Evolutionary conservation across 2,113 vertebrate species (phyloP).

Genomic region (Strigops habroptila): DNA sequence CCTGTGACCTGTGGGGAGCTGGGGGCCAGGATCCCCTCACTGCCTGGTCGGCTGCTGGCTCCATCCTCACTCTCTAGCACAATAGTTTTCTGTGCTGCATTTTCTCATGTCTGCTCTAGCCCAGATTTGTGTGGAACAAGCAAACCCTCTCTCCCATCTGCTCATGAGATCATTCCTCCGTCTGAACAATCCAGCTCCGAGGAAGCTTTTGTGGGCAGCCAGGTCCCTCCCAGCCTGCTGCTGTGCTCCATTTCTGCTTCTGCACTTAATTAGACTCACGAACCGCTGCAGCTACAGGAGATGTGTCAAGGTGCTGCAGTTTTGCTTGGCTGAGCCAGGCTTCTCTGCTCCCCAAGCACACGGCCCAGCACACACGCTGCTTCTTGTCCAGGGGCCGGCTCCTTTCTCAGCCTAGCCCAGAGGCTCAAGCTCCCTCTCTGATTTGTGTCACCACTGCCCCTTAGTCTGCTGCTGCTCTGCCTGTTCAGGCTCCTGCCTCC

Average conservation of each 20-base stretch:
- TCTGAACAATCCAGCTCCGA: background rate
- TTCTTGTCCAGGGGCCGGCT: background rate
- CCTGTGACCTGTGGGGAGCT: rapidly evolving
- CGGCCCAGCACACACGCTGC: background rate
- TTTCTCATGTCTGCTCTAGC: slow-evolving; percentile 21
- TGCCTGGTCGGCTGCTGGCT: background rate
- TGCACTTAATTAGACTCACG: background rate
- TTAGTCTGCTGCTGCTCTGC: background rate
- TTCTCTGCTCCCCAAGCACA: background rate
- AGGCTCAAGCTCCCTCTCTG: background rate
- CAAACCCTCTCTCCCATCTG: slow-evolving; percentile 44
- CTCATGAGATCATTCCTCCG: slow-evolving; percentile 21
- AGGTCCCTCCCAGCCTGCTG: background rate
- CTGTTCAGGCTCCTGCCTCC: background rate
- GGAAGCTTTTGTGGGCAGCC: slow-evolving; percentile 28
- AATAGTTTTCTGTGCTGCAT: background rate
- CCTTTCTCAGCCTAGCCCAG: background rate
- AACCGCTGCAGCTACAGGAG: rapidly evolving
- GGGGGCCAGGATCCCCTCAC: background rate
- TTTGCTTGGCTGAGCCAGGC: background rate
- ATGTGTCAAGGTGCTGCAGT: background rate
- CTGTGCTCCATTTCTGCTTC: background rate
- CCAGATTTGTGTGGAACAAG: slow-evolving; percentile 33
- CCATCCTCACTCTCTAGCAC: background rate
- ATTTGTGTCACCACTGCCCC: background rate